phyloP scores from a whole-genome alignment of 2,888 invertebrate genomes.

The Yponomeuta evonymella region DNA sequence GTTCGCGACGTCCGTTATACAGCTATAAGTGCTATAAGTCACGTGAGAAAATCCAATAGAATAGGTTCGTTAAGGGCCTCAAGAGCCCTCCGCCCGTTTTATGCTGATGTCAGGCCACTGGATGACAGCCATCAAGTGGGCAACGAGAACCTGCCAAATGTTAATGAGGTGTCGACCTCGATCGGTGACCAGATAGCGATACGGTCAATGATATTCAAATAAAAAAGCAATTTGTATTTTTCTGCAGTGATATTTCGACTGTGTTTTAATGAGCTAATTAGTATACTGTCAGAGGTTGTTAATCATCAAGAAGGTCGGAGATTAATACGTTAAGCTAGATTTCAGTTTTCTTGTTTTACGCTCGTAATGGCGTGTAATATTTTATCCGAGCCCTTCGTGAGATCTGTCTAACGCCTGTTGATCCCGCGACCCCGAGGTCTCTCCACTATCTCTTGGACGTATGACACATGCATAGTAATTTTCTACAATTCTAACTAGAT shows the following conservation, averaged over 20 bases:
- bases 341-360: constrained; percentile 5
- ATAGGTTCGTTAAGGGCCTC: constrained; percentile 69
- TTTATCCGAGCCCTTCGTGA: constrained; percentile 44
- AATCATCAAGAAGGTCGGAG: neutral
- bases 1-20: constrained; percentile 13
- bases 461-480: constrained; percentile 56
- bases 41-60: constrained; percentile 69
- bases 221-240: constrained; percentile 9
- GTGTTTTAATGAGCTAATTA: constrained; percentile 15
- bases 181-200: constrained; percentile 11
- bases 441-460: constrained; percentile 43
- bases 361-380: constrained; percentile 34
- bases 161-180: constrained; percentile 41
- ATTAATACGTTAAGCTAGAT: neutral
- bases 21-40: constrained; percentile 40
- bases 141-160: constrained; percentile 36
- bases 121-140: constrained; percentile 45
- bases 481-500: constrained; percentile 6
- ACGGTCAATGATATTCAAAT: neutral
- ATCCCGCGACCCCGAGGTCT: constrained; percentile 55
- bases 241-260: neutral
- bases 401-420: constrained; percentile 54
- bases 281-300: constrained; percentile 7
- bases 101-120: constrained; percentile 53
- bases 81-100: constrained; percentile 57